Conservation (phyloP, 2,113 vertebrate genomes). For the Chitala chitala region DNA sequence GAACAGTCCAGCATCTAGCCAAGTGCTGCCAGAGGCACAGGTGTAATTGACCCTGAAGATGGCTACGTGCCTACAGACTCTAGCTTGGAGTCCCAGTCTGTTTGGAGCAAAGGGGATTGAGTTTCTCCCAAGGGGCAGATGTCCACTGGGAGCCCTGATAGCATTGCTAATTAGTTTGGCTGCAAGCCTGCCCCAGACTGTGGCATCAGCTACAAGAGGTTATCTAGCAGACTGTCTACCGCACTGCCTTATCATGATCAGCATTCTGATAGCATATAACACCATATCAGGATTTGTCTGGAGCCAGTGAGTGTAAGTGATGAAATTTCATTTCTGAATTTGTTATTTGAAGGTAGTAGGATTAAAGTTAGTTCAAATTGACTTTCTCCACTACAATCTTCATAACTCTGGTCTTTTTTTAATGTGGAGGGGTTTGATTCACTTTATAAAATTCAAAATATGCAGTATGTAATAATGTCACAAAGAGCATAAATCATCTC, state of each 20-base stretch:
- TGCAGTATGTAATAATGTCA: too few species aligned
- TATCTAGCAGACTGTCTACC: background rate
- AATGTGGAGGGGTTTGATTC: too few species aligned
- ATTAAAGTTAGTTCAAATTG: background rate
- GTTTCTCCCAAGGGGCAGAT: slow-evolving; percentile 37
- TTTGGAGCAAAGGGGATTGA: slow-evolving; percentile 23
- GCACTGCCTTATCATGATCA: background rate
- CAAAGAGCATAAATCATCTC: background rate
- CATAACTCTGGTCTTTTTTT: background rate
- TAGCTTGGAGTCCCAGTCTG: background rate
- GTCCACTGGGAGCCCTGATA: slow-evolving; percentile 21
- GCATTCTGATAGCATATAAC: background rate
- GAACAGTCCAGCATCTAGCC: background rate
- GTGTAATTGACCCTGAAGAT: background rate
- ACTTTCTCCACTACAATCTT: background rate
- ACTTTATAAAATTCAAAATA: too few species aligned
- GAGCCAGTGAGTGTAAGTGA: background rate
- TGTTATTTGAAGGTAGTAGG: background rate
- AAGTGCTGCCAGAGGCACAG: background rate
- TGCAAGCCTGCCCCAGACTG: background rate
- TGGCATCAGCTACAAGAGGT: background rate
- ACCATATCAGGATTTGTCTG: background rate
- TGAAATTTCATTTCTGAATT: background rate
- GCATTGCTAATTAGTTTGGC: slow-evolving; percentile 25
- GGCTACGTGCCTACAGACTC: background rate